Evolutionary conservation across 2,888 invertebrate genomes (phyloP), one percentile per base, ranked within the genome.

Genomic region (Calliphora vomitoria): DNA sequence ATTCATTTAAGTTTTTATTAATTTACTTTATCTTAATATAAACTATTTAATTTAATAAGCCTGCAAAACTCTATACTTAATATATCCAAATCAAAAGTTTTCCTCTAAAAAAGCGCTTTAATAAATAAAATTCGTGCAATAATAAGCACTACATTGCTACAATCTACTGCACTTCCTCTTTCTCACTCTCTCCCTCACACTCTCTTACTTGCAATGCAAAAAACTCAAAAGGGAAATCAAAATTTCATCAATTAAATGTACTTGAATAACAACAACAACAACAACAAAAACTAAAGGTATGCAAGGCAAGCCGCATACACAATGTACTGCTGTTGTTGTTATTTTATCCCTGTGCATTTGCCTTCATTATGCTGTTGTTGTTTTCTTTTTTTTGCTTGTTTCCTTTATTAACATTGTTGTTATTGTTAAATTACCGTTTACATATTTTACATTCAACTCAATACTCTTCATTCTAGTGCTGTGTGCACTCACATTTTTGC

Each of bases 211-310:
- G 8, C 6, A 5, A 58, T 6, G 68, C 62, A 60, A 50, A 55
- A 20, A 20, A 13, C 75, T 18, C 58, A 41, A 76, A 86, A 80
- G 71, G 85, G 75, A 82, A 85, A 82, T 82, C 74, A 68, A 78
- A 82, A 79, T 85, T 85, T 85, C 82, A 85, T 85, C 85, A 85
- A 87, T 82, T 85, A 82, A 82, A 74, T 85, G 74, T 68, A 79
- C 69, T 82, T 85, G 69, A 76, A 74, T 69, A 58, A 62, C 79
- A 75, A 31, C 4, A 25, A 25, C 60, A 76, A 76, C 55, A 81
- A 47, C 58, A 55, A 75, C 60, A 68, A 62, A 18, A 62, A 18
- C 15, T 35, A 38, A 10, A 50, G 58, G 53, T 62, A 38, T 62
- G 76, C 76, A 62, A 60, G 4, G 35, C 53, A 18, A n/a, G 38